Conservation (phyloP, 2,113 vertebrate species). For the Podilymbus podiceps region DNA sequence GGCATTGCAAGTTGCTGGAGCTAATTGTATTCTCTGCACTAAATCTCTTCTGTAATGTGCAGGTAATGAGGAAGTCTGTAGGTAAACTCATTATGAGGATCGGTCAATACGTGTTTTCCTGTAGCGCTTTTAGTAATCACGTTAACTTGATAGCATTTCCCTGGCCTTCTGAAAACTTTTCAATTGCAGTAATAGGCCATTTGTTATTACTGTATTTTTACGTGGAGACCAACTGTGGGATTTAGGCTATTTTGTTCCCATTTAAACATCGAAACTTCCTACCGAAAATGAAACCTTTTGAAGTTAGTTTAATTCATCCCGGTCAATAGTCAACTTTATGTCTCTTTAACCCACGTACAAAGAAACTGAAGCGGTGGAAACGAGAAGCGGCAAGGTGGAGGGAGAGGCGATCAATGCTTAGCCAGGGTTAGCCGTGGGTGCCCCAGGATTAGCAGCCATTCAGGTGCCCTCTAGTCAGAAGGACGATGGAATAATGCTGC, state of each 20-base stretch:
- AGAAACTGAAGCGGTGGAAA: neutral
- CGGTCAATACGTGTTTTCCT: slow-evolving; percentile 42
- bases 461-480: neutral
- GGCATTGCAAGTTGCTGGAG: neutral
- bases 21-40: slow-evolving; percentile 21
- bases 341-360: fast-evolving
- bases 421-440: neutral
- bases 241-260: neutral
- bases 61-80: slow-evolving; percentile 32
- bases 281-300: neutral
- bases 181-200: neutral
- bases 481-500: neutral
- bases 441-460: neutral
- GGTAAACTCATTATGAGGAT: slow-evolving; percentile 53
- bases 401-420: neutral
- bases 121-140: slow-evolving; percentile 1
- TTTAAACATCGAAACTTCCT: neutral
- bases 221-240: neutral
- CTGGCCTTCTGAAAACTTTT: neutral
- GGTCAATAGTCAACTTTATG: neutral
- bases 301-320: neutral
- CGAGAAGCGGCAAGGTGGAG: neutral
- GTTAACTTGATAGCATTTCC: slow-evolving; percentile 21
- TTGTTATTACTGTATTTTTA: neutral
- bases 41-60: slow-evolving; percentile 23